Evolutionary conservation across 2,797 vertebrate genomes (phyloP).

Genomic region (Urocyon cinereoargenteus): DNA sequence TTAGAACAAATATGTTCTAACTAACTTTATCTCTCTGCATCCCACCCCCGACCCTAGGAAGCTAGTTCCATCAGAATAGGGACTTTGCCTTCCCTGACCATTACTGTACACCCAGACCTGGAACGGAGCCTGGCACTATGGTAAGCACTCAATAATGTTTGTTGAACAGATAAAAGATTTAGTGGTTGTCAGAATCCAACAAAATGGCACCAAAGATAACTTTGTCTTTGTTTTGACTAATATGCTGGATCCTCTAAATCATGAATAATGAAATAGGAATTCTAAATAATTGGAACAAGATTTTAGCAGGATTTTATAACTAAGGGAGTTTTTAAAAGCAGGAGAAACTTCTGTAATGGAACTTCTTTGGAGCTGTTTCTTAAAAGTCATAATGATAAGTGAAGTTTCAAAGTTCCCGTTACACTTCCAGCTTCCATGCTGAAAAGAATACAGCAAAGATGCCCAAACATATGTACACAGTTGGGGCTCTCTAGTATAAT

Average conservation of each 20-base stretch:
- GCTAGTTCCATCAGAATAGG: not conserved
- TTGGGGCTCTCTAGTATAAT: not conserved
- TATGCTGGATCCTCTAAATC: not conserved
- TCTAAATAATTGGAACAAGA: not conserved
- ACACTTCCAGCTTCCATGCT: not conserved
- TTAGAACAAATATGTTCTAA: too few species aligned
- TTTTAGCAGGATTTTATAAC: conserved; percentile 9
- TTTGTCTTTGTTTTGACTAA: not conserved
- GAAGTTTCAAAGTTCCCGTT: not conserved
- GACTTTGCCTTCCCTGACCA: not conserved
- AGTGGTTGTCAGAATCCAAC: not conserved
- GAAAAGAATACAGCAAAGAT: not conserved
- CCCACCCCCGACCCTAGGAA: not conserved
- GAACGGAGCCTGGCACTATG: not conserved
- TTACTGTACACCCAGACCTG: not conserved
- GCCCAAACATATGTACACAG: not conserved
- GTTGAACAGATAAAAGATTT: not conserved
- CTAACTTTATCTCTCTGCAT: not conserved
- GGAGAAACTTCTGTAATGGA: not conserved
- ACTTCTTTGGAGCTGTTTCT: not conserved
- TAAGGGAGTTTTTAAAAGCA: not conserved
- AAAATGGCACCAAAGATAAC: not conserved
- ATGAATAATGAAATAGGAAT: not conserved
- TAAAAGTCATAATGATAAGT: not conserved
- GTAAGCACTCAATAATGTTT: not conserved